A percentile compares a stretch with the other conserved stretches of the same genome.
Conservation (phyloP, 2,113 vertebrate species). For the Glareola pratincola region DNA sequence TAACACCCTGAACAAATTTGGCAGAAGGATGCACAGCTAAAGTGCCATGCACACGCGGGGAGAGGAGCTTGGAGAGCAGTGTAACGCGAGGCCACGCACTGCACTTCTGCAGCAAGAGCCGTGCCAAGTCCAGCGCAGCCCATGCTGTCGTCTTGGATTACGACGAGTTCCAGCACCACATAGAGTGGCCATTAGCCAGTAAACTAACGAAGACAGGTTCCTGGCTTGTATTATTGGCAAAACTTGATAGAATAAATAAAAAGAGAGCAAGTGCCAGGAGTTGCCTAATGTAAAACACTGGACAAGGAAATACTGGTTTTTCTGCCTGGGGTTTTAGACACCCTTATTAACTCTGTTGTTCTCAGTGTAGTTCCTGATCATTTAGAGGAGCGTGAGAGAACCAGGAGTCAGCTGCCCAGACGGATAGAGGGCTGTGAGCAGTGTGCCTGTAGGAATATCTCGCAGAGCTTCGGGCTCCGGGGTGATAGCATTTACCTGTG, state of each 20-base stretch:
- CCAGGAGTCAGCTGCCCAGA: background rate
- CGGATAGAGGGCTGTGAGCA: background rate
- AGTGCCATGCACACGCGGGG: background rate
- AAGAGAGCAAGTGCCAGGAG: background rate
- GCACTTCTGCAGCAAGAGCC: background rate
- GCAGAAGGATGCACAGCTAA: background rate
- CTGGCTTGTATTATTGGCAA: slow-evolving; percentile 46
- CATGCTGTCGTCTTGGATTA: background rate
- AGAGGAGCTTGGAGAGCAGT: background rate
- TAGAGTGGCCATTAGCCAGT: background rate
- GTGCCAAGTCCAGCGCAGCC: background rate
- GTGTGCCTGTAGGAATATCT: background rate
- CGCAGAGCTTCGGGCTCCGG: background rate
- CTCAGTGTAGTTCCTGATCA: background rate
- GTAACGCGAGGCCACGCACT: background rate
- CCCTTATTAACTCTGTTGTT: background rate
- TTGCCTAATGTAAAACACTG: background rate
- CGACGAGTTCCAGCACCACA: background rate
- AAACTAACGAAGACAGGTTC: slow-evolving; percentile 21
- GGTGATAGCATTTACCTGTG: accelerated
- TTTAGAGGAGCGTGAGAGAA: background rate
- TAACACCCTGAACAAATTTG: slow-evolving; percentile 34
- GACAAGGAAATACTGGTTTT: background rate
- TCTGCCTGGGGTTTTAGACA: background rate
- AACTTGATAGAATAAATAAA: slow-evolving; percentile 17